Conservation (phyloP, 1,140 invertebrate genomes). For the Phortica variegata region DNA sequence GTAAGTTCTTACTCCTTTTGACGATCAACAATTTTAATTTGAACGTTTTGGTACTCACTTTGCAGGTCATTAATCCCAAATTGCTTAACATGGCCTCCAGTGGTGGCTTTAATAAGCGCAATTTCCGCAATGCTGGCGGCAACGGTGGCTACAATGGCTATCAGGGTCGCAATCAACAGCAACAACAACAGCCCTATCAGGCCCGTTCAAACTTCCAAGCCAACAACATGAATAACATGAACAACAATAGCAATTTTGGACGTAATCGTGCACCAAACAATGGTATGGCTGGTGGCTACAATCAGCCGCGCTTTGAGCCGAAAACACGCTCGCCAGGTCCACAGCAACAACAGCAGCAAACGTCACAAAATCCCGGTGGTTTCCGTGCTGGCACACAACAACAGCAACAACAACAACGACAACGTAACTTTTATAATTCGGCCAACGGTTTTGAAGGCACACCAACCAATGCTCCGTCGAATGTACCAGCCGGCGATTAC, state of each 20-base stretch:
- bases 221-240: constrained; percentile 35
- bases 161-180: constrained; percentile 38
- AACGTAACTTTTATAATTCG: neutral
- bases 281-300: constrained; percentile 14
- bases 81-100: constrained; percentile 61
- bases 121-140: constrained; percentile 22
- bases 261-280: constrained; percentile 7
- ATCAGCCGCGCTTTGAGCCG: constrained; percentile 40
- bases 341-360: constrained; percentile 20
- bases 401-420: neutral
- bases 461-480: too few species aligned
- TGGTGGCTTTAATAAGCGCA: constrained; percentile 50
- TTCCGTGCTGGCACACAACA: too few species aligned
- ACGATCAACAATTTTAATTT: neutral
- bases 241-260: constrained; percentile 13
- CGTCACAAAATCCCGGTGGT: too few species aligned
- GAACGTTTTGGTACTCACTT: neutral
- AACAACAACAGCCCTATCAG: constrained; percentile 22
- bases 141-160: constrained; percentile 37
- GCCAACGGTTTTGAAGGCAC: neutral
- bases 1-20: constrained; percentile 56
- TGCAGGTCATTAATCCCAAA: constrained; percentile 63
- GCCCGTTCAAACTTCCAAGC: neutral
- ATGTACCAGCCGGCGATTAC: too few species aligned
- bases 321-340: constrained; percentile 25